Evolutionary conservation across 2,113 vertebrate species (phyloP).

Genomic region (Cromileptes altivelis): DNA sequence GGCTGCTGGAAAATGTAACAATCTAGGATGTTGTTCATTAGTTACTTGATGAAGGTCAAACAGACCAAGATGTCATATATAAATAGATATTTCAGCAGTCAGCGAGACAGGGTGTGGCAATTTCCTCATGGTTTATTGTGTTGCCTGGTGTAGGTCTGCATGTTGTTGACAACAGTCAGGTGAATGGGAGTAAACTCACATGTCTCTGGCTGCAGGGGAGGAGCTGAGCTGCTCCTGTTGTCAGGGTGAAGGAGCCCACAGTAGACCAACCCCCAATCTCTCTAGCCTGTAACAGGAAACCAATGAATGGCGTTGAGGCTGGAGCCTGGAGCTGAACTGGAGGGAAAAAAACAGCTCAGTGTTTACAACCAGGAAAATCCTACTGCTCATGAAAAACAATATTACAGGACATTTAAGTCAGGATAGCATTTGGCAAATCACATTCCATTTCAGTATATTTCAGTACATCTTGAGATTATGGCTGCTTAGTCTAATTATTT

Average conservation of each 20-base stretch:
- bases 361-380: not conserved
- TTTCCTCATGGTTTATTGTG: not conserved
- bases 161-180: not conserved
- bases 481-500: no score
- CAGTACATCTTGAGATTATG: no score
- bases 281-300: slow-evolving; percentile 83
- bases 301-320: slow-evolving; percentile 59
- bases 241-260: slow-evolving; percentile 75
- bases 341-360: slow-evolving; percentile 1
- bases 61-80: not conserved
- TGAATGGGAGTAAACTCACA: slow-evolving; percentile 63
- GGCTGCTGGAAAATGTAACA: not conserved
- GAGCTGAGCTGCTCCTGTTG: not conserved
- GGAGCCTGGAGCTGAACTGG: slow-evolving; percentile 72
- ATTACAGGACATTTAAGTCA: not conserved
- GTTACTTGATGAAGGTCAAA: not conserved
- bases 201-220: slow-evolving; percentile 64
- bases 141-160: not conserved
- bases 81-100: not conserved
- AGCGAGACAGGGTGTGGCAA: not conserved
- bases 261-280: slow-evolving; percentile 31
- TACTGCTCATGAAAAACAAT: not conserved
- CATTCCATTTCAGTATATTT: no score
- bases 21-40: not conserved
- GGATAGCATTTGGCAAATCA: no score